These are phyloP conservation scores for Oreohelix idahoensis DNA, from an alignment of 1,140 invertebrate genomes.

Conservation along the genomic window DNA sequence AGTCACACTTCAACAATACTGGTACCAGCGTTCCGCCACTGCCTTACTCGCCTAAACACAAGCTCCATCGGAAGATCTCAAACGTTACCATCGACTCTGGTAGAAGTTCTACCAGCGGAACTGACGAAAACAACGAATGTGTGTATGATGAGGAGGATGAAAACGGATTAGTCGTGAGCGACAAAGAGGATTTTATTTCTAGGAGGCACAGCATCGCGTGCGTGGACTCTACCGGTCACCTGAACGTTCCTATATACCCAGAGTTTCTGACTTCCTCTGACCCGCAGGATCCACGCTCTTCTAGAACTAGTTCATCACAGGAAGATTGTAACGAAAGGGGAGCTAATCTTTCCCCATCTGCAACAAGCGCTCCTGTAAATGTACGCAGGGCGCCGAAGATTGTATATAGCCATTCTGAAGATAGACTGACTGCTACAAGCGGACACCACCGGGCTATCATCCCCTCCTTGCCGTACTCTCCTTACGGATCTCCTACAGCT, in stretches of 20 bases:
- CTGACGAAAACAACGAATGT: conserved; percentile 46
- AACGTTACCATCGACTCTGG: conserved; percentile 67
- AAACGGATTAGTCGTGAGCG: conserved; percentile 1
- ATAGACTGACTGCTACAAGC: conserved; percentile 52
- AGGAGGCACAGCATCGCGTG: conserved; percentile 29
- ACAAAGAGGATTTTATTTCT: background rate
- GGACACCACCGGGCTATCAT: conserved; percentile 78
- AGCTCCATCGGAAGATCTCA: conserved; percentile 60
- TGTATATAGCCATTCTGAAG: conserved; percentile 68
- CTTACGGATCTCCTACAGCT: conserved; percentile 80
- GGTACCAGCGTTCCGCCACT: background rate
- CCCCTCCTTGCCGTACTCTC: conserved; percentile 83
- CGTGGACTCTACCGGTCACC: conserved; percentile 61
- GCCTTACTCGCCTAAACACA: conserved; percentile 41
- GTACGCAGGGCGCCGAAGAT: conserved; percentile 63
- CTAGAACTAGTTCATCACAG: background rate
- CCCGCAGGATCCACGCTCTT: background rate
- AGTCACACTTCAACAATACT: background rate
- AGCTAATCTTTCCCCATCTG: background rate
- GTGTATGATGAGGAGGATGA: conserved; percentile 36
- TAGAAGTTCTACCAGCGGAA: conserved; percentile 58
- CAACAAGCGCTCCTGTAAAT: conserved; percentile 35
- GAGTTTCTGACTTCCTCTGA: background rate
- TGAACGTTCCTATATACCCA: conserved; percentile 55
- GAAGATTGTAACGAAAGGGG: background rate